phyloP scores from a whole-genome alignment of 2,113 vertebrate genomes.

The Tupaia tana region DNA sequence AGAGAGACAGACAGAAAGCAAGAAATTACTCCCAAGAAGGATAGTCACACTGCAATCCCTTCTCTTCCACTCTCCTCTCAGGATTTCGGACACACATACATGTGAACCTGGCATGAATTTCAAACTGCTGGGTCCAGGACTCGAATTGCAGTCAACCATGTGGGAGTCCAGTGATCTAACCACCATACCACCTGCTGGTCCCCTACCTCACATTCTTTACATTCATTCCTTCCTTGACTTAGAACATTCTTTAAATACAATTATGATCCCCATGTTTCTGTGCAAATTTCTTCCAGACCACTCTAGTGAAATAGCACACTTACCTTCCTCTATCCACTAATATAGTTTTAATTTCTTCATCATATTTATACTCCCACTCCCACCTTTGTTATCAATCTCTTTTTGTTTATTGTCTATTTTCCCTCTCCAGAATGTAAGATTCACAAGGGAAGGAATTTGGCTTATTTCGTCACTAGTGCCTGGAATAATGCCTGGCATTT shows the following conservation, averaged over 20 bases:
- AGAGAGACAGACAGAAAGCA: too few species aligned
- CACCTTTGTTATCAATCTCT: not conserved
- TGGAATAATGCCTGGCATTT: not conserved
- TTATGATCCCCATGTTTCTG: not conserved
- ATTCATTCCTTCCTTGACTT: not conserved
- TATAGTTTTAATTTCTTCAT: not conserved
- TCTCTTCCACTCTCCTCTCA: too few species aligned
- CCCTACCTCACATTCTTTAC: not conserved
- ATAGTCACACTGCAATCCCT: too few species aligned
- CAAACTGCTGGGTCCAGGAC: too few species aligned
- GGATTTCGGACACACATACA: too few species aligned
- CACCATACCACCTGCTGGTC: too few species aligned
- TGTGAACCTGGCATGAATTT: too few species aligned
- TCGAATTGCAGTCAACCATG: too few species aligned
- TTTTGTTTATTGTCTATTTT: not conserved
- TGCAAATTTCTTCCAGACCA: not conserved
- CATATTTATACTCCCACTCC: not conserved
- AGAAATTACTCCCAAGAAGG: too few species aligned
- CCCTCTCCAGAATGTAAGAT: not conserved
- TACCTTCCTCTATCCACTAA: not conserved
- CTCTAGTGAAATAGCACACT: not conserved
- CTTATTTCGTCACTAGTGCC: not conserved
- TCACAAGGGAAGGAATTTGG: not conserved
- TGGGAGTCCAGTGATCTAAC: too few species aligned
- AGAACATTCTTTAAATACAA: not conserved